phyloP scores from a whole-genome alignment of 1,140 invertebrate species.

The Euura lappo region DNA sequence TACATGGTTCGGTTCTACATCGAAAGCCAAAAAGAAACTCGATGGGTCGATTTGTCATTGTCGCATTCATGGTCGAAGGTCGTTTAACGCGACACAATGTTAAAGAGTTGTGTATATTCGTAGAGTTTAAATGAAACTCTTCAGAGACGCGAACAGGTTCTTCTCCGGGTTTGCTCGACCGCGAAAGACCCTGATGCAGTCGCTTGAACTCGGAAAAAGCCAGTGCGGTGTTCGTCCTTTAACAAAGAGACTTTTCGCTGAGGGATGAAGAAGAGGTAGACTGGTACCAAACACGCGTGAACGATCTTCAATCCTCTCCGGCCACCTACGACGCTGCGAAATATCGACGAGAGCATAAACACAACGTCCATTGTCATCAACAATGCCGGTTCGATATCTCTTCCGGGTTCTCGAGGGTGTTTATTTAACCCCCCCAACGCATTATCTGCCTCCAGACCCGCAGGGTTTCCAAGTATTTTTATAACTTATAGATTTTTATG shows the following conservation, averaged over 20 bases:
- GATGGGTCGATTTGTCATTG: conserved; percentile 35
- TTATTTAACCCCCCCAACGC: too few species aligned
- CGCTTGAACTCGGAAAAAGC: conserved; percentile 13
- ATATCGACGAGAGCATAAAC: too few species aligned
- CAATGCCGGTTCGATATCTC: too few species aligned
- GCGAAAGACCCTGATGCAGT: conserved; percentile 32
- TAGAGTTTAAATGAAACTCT: conserved; percentile 39
- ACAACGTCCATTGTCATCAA: too few species aligned
- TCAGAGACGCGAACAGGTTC: conserved; percentile 15
- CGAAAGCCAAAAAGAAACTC: conserved; percentile 12
- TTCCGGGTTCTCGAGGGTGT: too few species aligned
- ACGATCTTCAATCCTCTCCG: neutral
- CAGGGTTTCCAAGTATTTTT: too few species aligned
- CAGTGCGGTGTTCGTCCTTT: conserved; percentile 6
- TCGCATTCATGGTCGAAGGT: conserved; percentile 35
- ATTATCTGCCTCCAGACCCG: too few species aligned
- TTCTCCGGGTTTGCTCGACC: conserved; percentile 39
- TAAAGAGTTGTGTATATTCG: conserved; percentile 45
- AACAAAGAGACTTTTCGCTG: neutral
- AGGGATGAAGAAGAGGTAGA: neutral
- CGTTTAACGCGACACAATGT: conserved; percentile 37
- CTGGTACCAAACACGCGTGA: neutral
- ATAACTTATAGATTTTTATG: too few species aligned
- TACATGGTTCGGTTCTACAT: neutral
- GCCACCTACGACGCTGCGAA: neutral